Evolutionary conservation across 2,113 vertebrate genomes (phyloP).

Genomic region (Pongo abelii): DNA sequence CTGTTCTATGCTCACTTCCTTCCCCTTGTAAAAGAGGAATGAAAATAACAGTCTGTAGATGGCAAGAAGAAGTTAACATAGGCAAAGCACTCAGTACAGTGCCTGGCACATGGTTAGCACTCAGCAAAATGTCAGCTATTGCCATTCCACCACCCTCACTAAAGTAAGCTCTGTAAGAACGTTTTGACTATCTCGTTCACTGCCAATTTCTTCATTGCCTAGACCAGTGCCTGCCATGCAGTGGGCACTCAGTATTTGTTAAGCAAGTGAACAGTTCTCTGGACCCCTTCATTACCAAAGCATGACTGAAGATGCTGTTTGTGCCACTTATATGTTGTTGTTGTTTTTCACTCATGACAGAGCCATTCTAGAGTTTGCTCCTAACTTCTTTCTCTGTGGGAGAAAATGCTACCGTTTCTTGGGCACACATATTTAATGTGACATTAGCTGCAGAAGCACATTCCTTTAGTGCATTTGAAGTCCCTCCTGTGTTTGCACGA

Average conservation of each 20-base stretch:
- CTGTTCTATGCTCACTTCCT: background rate
- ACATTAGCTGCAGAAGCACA: constrained; percentile 17
- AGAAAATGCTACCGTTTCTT: constrained; percentile 62
- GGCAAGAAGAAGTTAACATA: background rate
- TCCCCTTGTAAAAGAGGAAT: background rate
- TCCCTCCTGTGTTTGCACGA: background rate
- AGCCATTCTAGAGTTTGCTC: constrained; percentile 8
- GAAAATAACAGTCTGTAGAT: background rate
- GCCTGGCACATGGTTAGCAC: background rate
- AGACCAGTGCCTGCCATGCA: background rate
- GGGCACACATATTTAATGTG: constrained; percentile 59
- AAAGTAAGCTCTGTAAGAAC: constrained; percentile 30
- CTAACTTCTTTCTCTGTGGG: constrained; percentile 50
- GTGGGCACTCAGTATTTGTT: background rate
- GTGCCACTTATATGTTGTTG: background rate
- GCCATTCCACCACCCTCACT: no score
- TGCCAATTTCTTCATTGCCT: background rate
- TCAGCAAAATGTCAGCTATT: background rate
- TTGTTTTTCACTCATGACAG: background rate
- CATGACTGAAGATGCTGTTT: background rate
- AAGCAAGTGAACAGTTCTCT: background rate
- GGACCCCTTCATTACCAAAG: background rate
- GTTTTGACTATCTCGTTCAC: background rate
- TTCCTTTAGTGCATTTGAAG: constrained; percentile 37
- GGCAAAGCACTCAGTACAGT: background rate